Conservation (phyloP, 1,140 invertebrate species). For the Lasioglossum baleicum region DNA sequence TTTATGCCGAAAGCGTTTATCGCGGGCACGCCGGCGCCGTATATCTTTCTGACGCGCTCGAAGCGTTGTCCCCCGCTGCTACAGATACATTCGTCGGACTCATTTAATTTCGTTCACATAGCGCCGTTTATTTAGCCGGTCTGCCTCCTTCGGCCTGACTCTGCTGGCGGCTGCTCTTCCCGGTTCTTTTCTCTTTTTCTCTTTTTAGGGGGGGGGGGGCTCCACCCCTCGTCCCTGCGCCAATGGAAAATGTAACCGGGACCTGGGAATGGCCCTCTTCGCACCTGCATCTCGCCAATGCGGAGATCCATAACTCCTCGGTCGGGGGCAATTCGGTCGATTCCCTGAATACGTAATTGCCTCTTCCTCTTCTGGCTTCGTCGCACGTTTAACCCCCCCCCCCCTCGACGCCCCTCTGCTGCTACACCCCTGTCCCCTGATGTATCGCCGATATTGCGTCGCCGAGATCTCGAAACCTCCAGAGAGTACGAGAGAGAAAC, state of each 20-base stretch:
- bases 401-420: not conserved
- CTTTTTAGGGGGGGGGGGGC: not conserved
- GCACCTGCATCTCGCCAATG: slow-evolving; percentile 60
- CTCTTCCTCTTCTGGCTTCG: slow-evolving; percentile 43
- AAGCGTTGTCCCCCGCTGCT: slow-evolving; percentile 38
- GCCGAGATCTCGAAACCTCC: not conserved
- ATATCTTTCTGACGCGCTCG: slow-evolving; percentile 54
- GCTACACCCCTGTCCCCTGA: not conserved
- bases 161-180: not conserved
- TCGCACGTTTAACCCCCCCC: slow-evolving; percentile 40
- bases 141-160: slow-evolving; percentile 16
- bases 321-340: slow-evolving; percentile 63
- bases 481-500: not conserved
- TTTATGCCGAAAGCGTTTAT: slow-evolving; percentile 59
- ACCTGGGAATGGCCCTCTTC: slow-evolving; percentile 37
- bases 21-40: slow-evolving; percentile 55
- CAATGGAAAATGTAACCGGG: slow-evolving; percentile 53
- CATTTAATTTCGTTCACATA: slow-evolving; percentile 62
- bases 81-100: slow-evolving; percentile 57
- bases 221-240: not conserved
- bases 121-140: slow-evolving; percentile 52
- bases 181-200: not conserved
- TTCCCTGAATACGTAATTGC: slow-evolving; percentile 67
- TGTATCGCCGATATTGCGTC: slow-evolving; percentile 52
- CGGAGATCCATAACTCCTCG: slow-evolving; percentile 62